These are phyloP conservation scores for Dioctria linearis DNA, from an alignment of 2,888 invertebrate genomes.

Conservation along the genomic window DNA sequence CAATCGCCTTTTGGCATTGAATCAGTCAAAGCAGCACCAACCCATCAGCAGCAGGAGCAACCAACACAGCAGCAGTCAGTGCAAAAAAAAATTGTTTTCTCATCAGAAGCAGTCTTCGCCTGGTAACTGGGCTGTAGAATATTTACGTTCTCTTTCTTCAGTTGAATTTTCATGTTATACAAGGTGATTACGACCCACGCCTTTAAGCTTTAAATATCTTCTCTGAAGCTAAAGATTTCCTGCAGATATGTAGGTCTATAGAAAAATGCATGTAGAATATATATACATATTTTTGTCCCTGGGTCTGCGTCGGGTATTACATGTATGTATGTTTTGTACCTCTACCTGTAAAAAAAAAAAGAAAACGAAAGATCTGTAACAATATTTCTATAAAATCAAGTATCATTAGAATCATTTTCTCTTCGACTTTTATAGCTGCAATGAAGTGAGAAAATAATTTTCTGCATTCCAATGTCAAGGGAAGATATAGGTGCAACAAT, in stretches of 20 bases:
- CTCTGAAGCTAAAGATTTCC: neutral
- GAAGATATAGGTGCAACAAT: slow-evolving; percentile 26
- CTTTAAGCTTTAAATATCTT: slow-evolving; percentile 14
- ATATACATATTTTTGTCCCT: neutral
- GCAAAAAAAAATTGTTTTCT: too few species aligned
- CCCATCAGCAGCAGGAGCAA: slow-evolving; percentile 5
- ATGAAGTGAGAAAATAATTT: slow-evolving; percentile 54
- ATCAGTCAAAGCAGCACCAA: slow-evolving; percentile 12
- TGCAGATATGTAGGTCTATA: neutral
- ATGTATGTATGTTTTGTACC: too few species aligned
- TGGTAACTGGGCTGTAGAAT: slow-evolving; percentile 29
- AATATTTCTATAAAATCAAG: slow-evolving; percentile 13
- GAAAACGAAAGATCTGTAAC: slow-evolving; percentile 21
- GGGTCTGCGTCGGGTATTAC: neutral
- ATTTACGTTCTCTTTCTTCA: slow-evolving; percentile 39
- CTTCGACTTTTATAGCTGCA: slow-evolving; percentile 10
- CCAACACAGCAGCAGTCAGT: too few species aligned
- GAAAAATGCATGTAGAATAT: neutral
- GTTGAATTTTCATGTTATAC: slow-evolving; percentile 40
- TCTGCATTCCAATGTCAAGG: slow-evolving; percentile 54
- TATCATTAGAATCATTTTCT: slow-evolving; percentile 29
- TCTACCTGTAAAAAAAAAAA: neutral
- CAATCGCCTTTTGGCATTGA: slow-evolving; percentile 56
- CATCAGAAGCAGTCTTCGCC: slow-evolving; percentile 14
- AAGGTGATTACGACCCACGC: slow-evolving; percentile 38